Base-by-base conservation (phyloP, 2,888 invertebrate species). In the Leucophenga maculata region DNA sequence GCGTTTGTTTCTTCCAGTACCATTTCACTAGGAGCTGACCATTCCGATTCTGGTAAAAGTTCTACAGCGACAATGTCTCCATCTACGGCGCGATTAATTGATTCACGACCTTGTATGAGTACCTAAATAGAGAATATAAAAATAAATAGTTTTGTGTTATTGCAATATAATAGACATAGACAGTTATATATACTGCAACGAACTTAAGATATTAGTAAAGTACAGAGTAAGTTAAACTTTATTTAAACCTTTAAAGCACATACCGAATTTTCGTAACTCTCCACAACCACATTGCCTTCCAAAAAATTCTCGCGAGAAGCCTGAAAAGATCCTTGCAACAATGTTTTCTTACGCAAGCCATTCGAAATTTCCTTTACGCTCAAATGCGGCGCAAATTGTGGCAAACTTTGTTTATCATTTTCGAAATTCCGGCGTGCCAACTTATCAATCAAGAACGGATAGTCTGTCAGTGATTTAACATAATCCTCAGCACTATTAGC, bases 21-120 rank as follows among this genome's bases (percentile, higher is more conserved):
- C 65, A 95, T 92, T 77, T 95, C 96, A 86, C 96, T 96, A 0
- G 98, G 98, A 52, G 93, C 92, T 8, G 94, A 92, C 99, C 99
- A 99, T 81, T 98, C 91, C 8, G 92, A 91, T 89, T 97, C 92
- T 0, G 97, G 94, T 60, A 99, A 90, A 60, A 99, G 89, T 89
- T 97, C 93, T 67, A 99, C 90, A 6, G 97, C 99, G 6, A 99
- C 98, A 52, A 94, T 90, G 86, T 99, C 99, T 6, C 97, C 98
- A 86, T 99, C 96, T 0, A 99, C 94, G 2, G 97, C 96, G 72
- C 99, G 92, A 88, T 99, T 99, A 68, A 98, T 91, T 66, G 95
- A 92, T 67, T 92, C 90, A 71, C 94, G 92, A 1, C 97, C 97
- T 92, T 97, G 96, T 20, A 97, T 90, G 8, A 97, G 89, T 72